A percentile compares a stretch with the other conserved stretches of the same genome.
phyloP scores from a whole-genome alignment of 2,113 vertebrate genomes.

The Prolemur simus region DNA sequence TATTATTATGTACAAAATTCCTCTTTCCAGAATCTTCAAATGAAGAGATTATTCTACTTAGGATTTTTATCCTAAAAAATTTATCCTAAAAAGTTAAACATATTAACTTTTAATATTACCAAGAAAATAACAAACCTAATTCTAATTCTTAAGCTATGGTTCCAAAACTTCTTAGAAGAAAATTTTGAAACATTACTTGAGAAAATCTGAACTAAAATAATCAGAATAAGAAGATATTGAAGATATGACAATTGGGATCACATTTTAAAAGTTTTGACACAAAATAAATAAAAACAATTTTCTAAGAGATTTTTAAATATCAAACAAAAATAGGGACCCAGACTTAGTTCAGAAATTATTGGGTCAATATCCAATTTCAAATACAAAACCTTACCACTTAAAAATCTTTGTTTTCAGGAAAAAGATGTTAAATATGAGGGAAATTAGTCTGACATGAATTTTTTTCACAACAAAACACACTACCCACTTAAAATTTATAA shows the following conservation, averaged over 20 bases:
- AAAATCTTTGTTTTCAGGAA: slow-evolving; percentile 26
- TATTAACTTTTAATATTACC: slow-evolving; percentile 44
- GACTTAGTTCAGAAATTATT: not conserved
- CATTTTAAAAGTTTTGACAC: slow-evolving; percentile 41
- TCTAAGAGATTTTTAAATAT: not conserved
- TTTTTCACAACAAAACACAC: not conserved
- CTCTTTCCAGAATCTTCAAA: slow-evolving; percentile 7
- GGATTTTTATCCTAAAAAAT: no score
- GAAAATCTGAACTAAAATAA: slow-evolving; percentile 58
- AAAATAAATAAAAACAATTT: slow-evolving; percentile 40
- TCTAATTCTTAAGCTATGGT: slow-evolving; percentile 4
- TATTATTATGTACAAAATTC: not conserved
- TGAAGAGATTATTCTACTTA: not conserved
- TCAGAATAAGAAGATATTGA: not conserved
- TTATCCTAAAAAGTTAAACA: not conserved
- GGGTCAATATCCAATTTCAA: slow-evolving; percentile 36
- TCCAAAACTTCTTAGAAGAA: slow-evolving; percentile 1
- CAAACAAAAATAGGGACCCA: slow-evolving; percentile 14
- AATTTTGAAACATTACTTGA: slow-evolving; percentile 33
- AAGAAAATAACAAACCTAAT: slow-evolving; percentile 38
- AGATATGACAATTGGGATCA: not conserved
- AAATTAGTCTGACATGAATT: not conserved
- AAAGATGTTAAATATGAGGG: not conserved
- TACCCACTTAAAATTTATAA: slow-evolving; percentile 43
- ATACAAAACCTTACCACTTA: slow-evolving; percentile 14